Evolutionary conservation across 2,797 vertebrate species (phyloP).

Genomic region (Poeciliopsis infans): DNA sequence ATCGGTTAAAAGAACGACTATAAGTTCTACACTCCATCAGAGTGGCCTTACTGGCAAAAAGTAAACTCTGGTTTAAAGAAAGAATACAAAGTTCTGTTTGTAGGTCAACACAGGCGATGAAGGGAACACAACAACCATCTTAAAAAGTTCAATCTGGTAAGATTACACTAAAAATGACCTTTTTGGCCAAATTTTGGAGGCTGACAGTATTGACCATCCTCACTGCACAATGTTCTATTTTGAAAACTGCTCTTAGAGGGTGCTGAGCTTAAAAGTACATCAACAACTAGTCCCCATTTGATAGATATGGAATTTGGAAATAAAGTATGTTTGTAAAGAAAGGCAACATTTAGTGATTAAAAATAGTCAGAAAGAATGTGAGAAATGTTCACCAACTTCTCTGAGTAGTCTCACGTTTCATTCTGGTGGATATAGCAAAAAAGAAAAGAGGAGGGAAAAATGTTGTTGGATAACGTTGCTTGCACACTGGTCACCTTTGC

Average conservation of each 20-base stretch:
- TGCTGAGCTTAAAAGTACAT: not conserved
- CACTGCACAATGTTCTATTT: not conserved
- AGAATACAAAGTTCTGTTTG: not conserved
- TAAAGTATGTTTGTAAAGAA: not conserved
- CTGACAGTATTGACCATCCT: not conserved
- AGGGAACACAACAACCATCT: not conserved
- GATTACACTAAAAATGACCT: not conserved
- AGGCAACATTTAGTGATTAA: constrained; percentile 42
- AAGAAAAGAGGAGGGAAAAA: constrained; percentile 38
- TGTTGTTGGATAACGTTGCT: constrained; percentile 60
- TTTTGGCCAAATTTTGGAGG: not conserved
- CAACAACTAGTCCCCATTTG: not conserved
- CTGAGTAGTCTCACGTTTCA: constrained; percentile 75
- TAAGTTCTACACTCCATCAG: not conserved
- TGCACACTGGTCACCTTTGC: constrained; percentile 45
- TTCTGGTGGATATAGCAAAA: constrained; percentile 42
- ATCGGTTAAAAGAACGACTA: not conserved
- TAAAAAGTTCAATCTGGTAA: not conserved
- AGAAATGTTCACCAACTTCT: constrained; percentile 69
- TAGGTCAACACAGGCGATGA: not conserved
- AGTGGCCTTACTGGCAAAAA: not conserved
- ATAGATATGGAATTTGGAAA: not conserved
- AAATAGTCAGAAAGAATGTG: constrained; percentile 69
- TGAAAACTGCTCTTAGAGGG: not conserved
- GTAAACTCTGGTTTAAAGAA: not conserved